phyloP scores from a whole-genome alignment of 2,888 invertebrate genomes.

The Temnothorax unifasciatus region DNA sequence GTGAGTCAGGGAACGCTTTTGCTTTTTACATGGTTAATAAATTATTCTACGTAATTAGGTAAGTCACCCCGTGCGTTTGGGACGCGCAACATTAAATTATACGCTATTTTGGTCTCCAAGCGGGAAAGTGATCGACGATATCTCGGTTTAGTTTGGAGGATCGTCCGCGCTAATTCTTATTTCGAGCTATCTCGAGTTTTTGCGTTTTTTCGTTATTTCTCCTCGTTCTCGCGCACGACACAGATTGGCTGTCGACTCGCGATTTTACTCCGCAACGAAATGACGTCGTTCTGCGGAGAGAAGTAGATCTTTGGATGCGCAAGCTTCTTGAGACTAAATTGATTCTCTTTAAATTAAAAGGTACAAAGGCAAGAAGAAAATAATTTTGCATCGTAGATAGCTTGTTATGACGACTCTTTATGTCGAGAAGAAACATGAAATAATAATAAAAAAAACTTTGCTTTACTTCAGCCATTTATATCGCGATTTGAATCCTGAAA shows the following conservation, averaged over 20 bases:
- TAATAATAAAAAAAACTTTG: background rate
- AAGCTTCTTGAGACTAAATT: background rate
- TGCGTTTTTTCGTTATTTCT: background rate
- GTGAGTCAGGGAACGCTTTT: constrained; percentile 9
- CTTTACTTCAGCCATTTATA: background rate
- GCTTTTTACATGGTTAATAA: constrained; percentile 75
- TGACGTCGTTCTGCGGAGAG: background rate
- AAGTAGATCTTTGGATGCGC: background rate
- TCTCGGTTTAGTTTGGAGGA: constrained; percentile 20
- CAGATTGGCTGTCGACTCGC: background rate
- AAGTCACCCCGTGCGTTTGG: constrained; percentile 63
- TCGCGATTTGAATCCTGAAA: background rate
- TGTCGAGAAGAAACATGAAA: background rate
- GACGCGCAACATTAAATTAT: constrained; percentile 67
- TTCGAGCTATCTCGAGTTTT: constrained; percentile 2
- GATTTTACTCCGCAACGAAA: background rate
- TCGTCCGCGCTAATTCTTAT: constrained; percentile 18
- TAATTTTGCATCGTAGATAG: background rate
- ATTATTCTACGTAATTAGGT: constrained; percentile 70
- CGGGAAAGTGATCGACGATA: constrained; percentile 59
- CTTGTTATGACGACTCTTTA: background rate
- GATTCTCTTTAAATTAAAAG: background rate
- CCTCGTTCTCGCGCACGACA: background rate
- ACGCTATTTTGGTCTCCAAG: constrained; percentile 66
- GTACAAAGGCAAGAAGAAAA: background rate